A percentile compares a stretch with the other conserved stretches of the same genome.
Evolutionary conservation across 2,888 invertebrate genomes (phyloP).

Genomic region (Drosophila subsilvestris): DNA sequence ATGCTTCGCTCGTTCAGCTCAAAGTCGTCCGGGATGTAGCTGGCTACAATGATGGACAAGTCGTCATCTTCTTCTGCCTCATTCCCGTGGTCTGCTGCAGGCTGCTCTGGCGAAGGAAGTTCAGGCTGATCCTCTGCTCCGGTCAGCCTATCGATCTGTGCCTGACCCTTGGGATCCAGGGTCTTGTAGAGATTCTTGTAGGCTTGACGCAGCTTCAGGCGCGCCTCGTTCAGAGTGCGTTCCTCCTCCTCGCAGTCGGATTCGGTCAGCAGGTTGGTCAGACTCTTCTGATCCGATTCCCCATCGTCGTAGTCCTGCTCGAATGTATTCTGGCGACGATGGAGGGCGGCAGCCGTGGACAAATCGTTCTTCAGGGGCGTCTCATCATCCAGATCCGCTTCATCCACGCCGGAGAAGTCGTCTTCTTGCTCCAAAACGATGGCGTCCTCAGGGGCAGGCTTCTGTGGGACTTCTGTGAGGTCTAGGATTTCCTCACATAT

Average conservation of each 20-base stretch:
- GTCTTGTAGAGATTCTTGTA: constrained; percentile 61
- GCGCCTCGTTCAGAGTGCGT: constrained; percentile 64
- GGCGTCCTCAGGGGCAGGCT: constrained; percentile 12
- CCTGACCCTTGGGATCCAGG: constrained; percentile 48
- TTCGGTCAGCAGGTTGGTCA: constrained; percentile 75
- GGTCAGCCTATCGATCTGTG: constrained; percentile 52
- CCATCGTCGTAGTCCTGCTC: constrained; percentile 60
- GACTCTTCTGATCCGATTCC: constrained; percentile 74
- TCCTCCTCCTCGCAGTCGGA: constrained; percentile 77
- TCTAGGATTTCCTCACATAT: constrained; percentile 82
- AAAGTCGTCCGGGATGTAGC: constrained; percentile 78
- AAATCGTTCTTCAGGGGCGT: constrained; percentile 4
- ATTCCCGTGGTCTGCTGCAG: constrained; percentile 20
- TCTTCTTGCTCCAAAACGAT: constrained; percentile 50
- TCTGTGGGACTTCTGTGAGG: constrained; percentile 40
- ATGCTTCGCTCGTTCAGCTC: constrained; percentile 66
- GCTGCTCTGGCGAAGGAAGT: not conserved
- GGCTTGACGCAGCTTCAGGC: constrained; percentile 59
- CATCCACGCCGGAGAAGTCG: constrained; percentile 69
- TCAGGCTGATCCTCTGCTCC: constrained; percentile 14
- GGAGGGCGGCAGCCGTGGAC: not conserved
- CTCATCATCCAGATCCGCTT: constrained; percentile 50
- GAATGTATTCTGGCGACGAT: constrained; percentile 69
- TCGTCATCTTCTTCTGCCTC: constrained; percentile 79
- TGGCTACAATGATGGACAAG: constrained; percentile 82